These are phyloP conservation scores for Cyclargus thomasi DNA, from an alignment of 1,140 invertebrate species.

Conservation along the genomic window DNA sequence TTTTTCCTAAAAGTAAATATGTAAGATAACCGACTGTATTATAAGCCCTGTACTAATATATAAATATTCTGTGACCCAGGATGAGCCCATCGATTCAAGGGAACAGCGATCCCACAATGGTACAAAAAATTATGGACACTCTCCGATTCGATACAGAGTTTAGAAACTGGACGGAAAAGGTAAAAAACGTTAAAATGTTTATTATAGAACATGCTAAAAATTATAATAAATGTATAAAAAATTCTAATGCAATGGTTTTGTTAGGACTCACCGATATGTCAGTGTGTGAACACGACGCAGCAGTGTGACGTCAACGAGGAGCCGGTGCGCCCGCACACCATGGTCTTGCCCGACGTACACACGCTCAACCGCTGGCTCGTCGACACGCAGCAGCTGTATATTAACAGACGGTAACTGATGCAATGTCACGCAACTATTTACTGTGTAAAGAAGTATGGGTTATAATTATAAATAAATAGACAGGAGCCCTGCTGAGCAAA, in stretches of 20 bases:
- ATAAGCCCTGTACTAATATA: too few relatives aligned
- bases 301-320: conserved; percentile 35
- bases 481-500: too few relatives aligned
- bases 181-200: conserved; percentile 25
- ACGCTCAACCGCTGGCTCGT: conserved; percentile 76
- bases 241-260: too few relatives aligned
- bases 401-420: conserved; percentile 74
- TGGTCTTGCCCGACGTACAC: conserved; percentile 41
- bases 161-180: conserved; percentile 44
- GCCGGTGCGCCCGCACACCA: conserved; percentile 37
- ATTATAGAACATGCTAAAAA: too few relatives aligned
- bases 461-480: too few relatives aligned
- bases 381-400: conserved; percentile 76
- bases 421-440: too few relatives aligned
- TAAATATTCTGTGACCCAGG: too few relatives aligned
- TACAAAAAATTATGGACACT: conserved; percentile 34
- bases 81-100: conserved; percentile 31
- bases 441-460: too few relatives aligned
- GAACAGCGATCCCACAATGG: conserved; percentile 33
- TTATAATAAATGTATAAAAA: too few relatives aligned
- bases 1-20: too few relatives aligned
- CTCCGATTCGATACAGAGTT: conserved; percentile 29
- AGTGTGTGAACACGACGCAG: conserved; percentile 40
- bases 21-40: not conserved
- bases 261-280: conserved; percentile 50